These are phyloP conservation scores for Coracopsis vasa DNA, from an alignment of 2,113 vertebrate genomes.

Conservation along the genomic window DNA sequence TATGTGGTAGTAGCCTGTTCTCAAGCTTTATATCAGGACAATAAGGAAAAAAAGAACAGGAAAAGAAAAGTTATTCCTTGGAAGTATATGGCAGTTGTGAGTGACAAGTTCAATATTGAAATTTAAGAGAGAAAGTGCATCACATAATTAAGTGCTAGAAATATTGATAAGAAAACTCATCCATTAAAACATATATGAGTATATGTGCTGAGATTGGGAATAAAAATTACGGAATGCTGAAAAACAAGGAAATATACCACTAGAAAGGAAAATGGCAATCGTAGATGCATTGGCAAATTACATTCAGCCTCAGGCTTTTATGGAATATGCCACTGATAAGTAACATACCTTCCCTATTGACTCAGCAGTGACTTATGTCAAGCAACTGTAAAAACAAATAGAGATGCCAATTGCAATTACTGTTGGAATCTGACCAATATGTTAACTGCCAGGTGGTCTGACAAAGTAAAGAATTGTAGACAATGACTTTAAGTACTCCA, in stretches of 20 bases:
- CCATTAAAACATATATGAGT: not conserved
- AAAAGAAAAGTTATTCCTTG: not conserved
- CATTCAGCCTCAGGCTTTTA: not conserved
- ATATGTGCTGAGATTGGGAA: not conserved
- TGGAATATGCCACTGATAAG: not conserved
- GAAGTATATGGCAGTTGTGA: not conserved
- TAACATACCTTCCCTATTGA: not conserved
- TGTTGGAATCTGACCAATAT: not conserved
- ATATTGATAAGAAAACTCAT: not conserved
- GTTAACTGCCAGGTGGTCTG: not conserved
- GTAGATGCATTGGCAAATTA: not conserved
- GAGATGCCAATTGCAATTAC: not conserved
- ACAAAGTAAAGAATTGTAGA: not conserved
- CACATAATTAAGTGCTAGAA: not conserved
- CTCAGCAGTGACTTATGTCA: not conserved
- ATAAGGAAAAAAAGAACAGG: not conserved
- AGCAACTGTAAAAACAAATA: not conserved
- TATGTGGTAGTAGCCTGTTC: not conserved
- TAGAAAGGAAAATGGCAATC: not conserved
- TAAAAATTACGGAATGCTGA: not conserved
- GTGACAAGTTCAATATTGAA: not conserved
- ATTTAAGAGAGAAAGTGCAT: not conserved
- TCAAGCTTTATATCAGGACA: not conserved
- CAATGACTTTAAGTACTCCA: not conserved
- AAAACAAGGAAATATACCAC: not conserved